These are phyloP conservation scores for Cervus canadensis DNA, from an alignment of 2,113 vertebrate species.

Conservation along the genomic window DNA sequence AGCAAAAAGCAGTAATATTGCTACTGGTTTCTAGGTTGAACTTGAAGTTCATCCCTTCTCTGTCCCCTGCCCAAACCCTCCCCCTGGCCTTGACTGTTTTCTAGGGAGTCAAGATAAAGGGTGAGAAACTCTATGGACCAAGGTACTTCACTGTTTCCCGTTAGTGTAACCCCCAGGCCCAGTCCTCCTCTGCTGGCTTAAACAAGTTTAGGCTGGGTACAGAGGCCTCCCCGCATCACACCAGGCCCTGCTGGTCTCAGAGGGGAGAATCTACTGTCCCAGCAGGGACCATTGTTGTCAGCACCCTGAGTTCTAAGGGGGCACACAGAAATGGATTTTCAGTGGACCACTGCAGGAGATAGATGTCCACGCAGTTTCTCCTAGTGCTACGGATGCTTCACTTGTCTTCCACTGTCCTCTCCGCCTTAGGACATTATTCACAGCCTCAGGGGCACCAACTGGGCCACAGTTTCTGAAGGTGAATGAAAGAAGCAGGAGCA, in stretches of 20 bases:
- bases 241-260: background rate
- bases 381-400: background rate
- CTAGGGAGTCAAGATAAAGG: background rate
- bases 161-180: background rate
- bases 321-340: background rate
- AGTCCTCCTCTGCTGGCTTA: background rate
- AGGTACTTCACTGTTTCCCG: background rate
- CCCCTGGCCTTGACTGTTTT: background rate
- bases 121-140: background rate
- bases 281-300: accelerated
- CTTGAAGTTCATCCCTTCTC: background rate
- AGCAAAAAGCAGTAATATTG: background rate
- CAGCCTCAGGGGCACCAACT: background rate
- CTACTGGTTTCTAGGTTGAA: background rate
- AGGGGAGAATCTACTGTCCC: background rate
- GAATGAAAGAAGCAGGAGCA: background rate
- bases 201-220: background rate
- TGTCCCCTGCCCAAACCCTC: background rate
- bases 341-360: background rate
- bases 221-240: background rate
- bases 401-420: background rate
- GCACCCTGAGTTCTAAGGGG: background rate
- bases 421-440: background rate
- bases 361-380: background rate
- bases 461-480: background rate